Percentiles rank a stretch among this genome's conserved stretches.
phyloP scores from a whole-genome alignment of 2,113 vertebrate genomes.

The Gracilinanus agilis region DNA sequence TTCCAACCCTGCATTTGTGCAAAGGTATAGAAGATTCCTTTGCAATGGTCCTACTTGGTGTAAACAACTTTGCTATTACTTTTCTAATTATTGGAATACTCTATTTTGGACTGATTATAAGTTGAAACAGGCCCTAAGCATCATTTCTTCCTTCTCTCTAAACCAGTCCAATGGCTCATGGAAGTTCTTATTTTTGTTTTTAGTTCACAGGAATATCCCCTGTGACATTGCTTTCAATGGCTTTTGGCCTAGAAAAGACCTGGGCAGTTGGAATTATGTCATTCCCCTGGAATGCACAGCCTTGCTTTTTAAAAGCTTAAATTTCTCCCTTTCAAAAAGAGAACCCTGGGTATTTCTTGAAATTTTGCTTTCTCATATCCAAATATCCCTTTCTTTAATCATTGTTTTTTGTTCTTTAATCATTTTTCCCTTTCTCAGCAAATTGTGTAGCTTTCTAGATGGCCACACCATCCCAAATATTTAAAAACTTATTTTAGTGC shows the following conservation, averaged over 20 bases:
- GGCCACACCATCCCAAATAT: neutral
- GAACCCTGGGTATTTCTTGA: neutral
- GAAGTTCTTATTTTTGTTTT: neutral
- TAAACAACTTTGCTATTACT: neutral
- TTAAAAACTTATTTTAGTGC: neutral
- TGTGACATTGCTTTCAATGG: neutral
- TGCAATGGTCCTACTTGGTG: neutral
- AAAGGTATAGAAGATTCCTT: neutral
- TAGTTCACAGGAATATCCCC: neutral
- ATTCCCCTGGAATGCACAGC: neutral
- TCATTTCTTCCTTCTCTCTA: neutral
- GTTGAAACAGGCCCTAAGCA: neutral
- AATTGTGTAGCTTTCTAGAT: neutral
- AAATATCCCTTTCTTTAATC: neutral
- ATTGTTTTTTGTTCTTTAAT: neutral
- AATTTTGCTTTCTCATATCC: neutral
- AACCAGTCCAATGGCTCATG: neutral
- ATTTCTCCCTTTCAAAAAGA: fast-evolving
- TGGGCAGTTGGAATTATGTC: fast-evolving
- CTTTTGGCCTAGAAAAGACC: neutral
- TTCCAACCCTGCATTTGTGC: neutral
- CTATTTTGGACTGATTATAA: neutral
- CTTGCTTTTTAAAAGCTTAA: neutral
- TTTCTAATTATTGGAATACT: neutral
- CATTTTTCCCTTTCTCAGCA: neutral